These are phyloP conservation scores for Solenopsis invicta DNA, from an alignment of 1,140 invertebrate species.

Conservation along the genomic window DNA sequence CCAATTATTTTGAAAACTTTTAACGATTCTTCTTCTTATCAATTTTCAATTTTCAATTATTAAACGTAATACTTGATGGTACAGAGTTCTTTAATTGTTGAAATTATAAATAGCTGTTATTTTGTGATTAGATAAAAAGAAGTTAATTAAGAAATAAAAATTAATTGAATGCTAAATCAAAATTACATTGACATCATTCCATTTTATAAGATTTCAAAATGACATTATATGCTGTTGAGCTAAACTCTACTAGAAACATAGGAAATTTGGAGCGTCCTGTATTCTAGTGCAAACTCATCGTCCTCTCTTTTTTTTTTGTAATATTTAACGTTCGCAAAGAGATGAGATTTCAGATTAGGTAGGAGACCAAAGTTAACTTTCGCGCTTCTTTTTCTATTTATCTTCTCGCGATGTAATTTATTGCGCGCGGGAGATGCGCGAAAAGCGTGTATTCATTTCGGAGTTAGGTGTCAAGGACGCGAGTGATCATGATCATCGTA, in stretches of 20 bases:
- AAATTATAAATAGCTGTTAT: not conserved
- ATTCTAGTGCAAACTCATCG: not conserved
- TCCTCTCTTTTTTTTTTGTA: not conserved
- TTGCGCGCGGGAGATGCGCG: not conserved
- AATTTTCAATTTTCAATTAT: not conserved
- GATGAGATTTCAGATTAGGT: not conserved
- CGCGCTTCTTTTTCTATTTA: not conserved
- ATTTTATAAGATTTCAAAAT: not conserved
- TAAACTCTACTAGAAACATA: not conserved
- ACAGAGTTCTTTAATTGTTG: not conserved
- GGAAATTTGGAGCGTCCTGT: not conserved
- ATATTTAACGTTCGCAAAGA: not conserved
- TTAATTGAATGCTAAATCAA: not conserved
- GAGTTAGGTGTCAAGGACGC: not conserved
- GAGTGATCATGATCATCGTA: slow-evolving; percentile 6
- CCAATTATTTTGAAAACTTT: too few species aligned
- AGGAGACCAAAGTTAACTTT: not conserved
- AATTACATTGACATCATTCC: not conserved
- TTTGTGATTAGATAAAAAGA: not conserved
- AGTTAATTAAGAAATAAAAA: not conserved
- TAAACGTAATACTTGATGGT: not conserved
- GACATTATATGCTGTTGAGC: not conserved
- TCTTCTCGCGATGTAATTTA: slow-evolving; percentile 16
- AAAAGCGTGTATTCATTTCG: not conserved
- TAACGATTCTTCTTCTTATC: too few species aligned